Percentiles rank a stretch among this genome's conserved stretches.
phyloP scores from a whole-genome alignment of 2,797 vertebrate genomes.

The Poeciliopsis paucimaculata region DNA sequence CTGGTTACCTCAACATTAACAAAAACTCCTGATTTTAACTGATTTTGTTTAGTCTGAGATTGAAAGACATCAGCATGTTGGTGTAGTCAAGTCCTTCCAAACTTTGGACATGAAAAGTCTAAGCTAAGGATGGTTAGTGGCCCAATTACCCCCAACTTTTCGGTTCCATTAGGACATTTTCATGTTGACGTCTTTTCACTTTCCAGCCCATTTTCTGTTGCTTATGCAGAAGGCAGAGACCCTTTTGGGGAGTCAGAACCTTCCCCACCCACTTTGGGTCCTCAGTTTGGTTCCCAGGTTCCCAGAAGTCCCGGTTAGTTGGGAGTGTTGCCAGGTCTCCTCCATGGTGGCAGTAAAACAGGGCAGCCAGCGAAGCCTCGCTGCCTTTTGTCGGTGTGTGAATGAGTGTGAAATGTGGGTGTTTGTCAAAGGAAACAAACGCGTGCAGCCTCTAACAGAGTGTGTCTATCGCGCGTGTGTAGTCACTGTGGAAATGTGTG shows the following conservation, averaged over 20 bases:
- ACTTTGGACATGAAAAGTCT: neutral
- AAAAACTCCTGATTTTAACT: neutral
- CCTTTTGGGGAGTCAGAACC: neutral
- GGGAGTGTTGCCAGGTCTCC: neutral
- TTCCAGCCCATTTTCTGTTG: neutral
- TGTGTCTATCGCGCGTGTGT: neutral
- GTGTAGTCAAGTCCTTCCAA: neutral
- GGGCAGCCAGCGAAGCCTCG: neutral
- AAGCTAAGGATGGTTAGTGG: neutral
- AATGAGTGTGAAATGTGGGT: conserved; percentile 2
- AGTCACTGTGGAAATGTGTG: conserved; percentile 38
- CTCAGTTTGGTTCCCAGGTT: neutral
- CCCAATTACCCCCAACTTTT: neutral
- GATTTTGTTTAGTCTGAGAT: neutral
- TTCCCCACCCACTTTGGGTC: neutral
- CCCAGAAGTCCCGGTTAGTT: neutral
- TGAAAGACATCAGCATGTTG: neutral
- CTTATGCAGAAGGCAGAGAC: neutral
- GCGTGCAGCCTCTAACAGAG: conserved; percentile 14
- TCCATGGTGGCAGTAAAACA: neutral
- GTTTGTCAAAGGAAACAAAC: conserved; percentile 4
- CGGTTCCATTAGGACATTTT: neutral
- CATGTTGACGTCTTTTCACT: neutral
- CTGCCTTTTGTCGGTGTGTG: neutral
- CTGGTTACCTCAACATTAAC: neutral